phyloP scores from a whole-genome alignment of 2,113 vertebrate genomes.

The Urocolius indicus region DNA sequence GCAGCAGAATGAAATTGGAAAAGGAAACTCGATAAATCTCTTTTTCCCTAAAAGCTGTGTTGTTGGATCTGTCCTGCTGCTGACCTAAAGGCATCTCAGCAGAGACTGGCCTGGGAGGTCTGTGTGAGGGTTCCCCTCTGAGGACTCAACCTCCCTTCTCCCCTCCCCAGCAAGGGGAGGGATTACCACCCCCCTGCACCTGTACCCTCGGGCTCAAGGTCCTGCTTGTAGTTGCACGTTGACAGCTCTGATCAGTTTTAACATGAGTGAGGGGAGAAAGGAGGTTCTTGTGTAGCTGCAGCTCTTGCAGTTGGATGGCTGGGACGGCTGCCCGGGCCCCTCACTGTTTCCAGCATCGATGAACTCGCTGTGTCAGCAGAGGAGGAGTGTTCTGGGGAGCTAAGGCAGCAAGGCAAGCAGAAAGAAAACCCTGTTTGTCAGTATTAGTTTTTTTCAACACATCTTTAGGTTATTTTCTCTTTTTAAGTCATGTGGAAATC shows the following conservation, averaged over 20 bases:
- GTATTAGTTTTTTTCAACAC: neutral
- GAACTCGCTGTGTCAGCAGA: rapidly evolving
- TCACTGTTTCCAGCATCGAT: rapidly evolving
- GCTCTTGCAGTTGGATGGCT: neutral
- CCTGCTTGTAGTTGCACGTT: neutral
- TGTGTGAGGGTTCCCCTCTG: neutral
- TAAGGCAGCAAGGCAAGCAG: neutral
- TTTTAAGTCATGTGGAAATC: neutral
- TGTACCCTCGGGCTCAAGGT: neutral
- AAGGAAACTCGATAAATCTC: neutral
- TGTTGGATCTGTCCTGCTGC: neutral
- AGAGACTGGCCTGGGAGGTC: conserved; percentile 65
- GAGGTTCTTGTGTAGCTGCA: neutral
- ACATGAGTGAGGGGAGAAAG: neutral
- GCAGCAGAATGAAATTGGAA: conserved; percentile 18
- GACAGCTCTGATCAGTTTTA: neutral
- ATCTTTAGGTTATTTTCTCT: neutral
- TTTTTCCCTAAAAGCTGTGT: neutral
- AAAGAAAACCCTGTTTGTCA: neutral
- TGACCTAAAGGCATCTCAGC: conserved; percentile 45
- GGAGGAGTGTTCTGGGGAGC: neutral
- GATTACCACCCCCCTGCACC: neutral
- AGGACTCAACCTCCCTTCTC: neutral
- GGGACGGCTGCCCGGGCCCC: too few species aligned
- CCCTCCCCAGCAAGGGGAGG: rapidly evolving